These are phyloP conservation scores for Hydrocynus forskahlii DNA, from an alignment of 2,797 vertebrate species.

Conservation along the genomic window DNA sequence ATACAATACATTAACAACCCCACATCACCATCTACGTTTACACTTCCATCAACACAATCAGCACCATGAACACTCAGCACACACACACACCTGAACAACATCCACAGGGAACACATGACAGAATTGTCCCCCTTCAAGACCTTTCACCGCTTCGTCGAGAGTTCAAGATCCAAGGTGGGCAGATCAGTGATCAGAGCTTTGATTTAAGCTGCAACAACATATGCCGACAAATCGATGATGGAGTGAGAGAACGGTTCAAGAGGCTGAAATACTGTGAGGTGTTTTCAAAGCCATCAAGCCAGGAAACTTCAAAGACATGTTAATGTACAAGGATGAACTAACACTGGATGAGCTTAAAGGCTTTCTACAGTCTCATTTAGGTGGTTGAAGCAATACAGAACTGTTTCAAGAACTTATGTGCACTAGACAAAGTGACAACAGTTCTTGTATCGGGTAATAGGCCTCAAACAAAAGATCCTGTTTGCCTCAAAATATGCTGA, in stretches of 20 bases:
- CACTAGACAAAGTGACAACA: slow-evolving; percentile 1
- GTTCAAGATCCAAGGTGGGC: slow-evolving; percentile 10
- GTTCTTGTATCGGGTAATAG: slow-evolving; percentile 1
- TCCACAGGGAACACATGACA: background rate
- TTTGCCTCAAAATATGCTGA: slow-evolving; percentile 9
- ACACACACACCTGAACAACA: background rate
- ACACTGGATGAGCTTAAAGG: background rate
- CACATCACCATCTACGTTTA: background rate
- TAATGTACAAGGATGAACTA: slow-evolving; percentile 25
- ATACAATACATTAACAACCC: background rate
- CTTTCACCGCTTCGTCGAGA: background rate
- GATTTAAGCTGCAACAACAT: background rate
- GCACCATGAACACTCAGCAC: background rate
- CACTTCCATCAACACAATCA: background rate
- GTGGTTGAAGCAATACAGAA: background rate
- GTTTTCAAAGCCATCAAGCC: slow-evolving; percentile 12
- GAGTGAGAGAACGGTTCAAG: no score
- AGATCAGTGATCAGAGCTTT: slow-evolving; percentile 7
- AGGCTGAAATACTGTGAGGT: background rate
- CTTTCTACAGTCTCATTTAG: no score
- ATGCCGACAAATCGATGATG: background rate
- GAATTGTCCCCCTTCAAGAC: background rate
- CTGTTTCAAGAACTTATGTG: slow-evolving; percentile 25
- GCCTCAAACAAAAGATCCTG: slow-evolving; percentile 17
- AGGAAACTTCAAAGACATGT: slow-evolving; percentile 15